phyloP scores from a whole-genome alignment of 2,888 invertebrate species.

The Rotaria magnacalcarata region DNA sequence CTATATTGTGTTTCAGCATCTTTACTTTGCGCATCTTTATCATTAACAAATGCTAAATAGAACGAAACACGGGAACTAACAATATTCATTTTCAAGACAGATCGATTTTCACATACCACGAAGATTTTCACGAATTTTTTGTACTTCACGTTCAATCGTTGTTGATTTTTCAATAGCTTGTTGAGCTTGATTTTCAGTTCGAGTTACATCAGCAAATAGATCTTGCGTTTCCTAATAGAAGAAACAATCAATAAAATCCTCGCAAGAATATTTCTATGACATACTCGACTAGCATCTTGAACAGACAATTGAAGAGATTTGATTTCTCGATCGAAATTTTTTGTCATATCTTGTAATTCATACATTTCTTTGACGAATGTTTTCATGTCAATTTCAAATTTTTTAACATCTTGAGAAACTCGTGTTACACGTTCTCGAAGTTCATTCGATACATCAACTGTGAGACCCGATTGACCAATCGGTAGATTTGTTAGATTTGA shows the following conservation, averaged over 20 bases:
- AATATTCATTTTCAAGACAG: background rate
- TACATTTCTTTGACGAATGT: background rate
- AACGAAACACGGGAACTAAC: background rate
- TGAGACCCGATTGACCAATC: background rate
- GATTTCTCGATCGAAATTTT: background rate
- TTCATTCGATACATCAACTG: background rate
- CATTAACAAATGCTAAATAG: conserved; percentile 30
- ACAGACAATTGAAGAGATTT: background rate
- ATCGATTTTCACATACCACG: background rate
- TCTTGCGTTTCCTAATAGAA: background rate
- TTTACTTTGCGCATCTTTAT: conserved; percentile 35
- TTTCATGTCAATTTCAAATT: background rate
- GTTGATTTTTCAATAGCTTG: background rate
- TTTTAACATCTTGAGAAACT: background rate
- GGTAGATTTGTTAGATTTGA: background rate
- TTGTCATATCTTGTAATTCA: conserved; percentile 24
- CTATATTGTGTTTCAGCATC: conserved; percentile 34
- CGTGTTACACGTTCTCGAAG: background rate
- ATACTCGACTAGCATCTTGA: conserved; percentile 27
- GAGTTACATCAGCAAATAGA: background rate
- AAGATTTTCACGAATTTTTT: conserved; percentile 21
- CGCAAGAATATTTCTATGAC: no score
- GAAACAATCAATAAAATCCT: no score
- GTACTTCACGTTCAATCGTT: background rate
- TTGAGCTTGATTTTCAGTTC: conserved; percentile 17